Evolutionary conservation across 2,797 vertebrate genomes (phyloP).

Genomic region (Gallinago nigripennis): DNA sequence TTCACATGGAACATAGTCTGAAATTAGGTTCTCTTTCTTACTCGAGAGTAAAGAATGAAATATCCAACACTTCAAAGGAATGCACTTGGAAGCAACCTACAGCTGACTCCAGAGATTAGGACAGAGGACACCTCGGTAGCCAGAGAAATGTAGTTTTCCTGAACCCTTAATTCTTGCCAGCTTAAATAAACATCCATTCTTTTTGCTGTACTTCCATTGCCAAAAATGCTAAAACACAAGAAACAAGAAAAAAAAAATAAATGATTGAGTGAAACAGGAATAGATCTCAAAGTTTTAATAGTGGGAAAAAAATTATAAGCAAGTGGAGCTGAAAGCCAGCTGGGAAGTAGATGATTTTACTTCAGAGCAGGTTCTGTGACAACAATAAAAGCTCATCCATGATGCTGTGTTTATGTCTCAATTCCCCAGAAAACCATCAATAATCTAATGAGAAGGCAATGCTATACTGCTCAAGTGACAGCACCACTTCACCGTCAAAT

Average conservation of each 20-base stretch:
- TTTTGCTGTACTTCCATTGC: neutral
- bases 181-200: neutral
- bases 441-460: slow-evolving; percentile 64
- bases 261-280: slow-evolving; percentile 40
- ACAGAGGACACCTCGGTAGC: neutral
- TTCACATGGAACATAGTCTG: neutral
- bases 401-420: slow-evolving; percentile 61
- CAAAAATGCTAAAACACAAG: neutral
- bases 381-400: slow-evolving; percentile 56
- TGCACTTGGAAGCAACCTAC: neutral
- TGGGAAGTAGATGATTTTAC: slow-evolving; percentile 38
- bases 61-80: neutral
- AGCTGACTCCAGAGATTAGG: neutral
- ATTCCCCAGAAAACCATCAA: slow-evolving; percentile 66
- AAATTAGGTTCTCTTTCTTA: neutral
- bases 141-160: neutral
- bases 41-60: neutral
- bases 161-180: neutral
- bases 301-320: slow-evolving; percentile 54
- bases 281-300: slow-evolving; percentile 55
- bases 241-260: neutral
- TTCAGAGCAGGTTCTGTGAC: slow-evolving; percentile 55
- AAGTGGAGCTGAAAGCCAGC: slow-evolving; percentile 44
- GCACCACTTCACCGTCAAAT: slow-evolving; percentile 37
- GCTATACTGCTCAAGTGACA: slow-evolving; percentile 58